Conservation (phyloP, 1,140 invertebrate genomes). For the Eueides isabella region DNA sequence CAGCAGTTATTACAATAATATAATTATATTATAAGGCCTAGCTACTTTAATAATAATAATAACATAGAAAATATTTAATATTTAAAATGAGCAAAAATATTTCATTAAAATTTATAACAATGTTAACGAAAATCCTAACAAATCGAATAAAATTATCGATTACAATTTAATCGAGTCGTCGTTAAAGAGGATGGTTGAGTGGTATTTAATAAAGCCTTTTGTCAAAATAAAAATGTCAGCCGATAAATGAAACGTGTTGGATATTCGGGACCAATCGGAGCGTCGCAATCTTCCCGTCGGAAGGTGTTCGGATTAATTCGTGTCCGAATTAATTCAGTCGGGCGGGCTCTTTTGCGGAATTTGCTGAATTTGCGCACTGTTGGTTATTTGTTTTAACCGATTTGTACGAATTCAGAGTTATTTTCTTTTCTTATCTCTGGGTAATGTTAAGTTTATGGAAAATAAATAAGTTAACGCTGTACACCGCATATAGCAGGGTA, state of each 20-base stretch:
- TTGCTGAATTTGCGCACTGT: conserved; percentile 41
- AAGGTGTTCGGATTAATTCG: conserved; percentile 66
- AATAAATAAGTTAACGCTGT: too few species aligned
- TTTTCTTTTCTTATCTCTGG: too few species aligned
- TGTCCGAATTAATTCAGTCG: conserved; percentile 61
- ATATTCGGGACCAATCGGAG: conserved; percentile 47
- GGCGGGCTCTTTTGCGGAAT: conserved; percentile 37
- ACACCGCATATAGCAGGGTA: too few species aligned
- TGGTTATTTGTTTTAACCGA: background rate
- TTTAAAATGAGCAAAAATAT: too few species aligned
- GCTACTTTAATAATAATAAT: too few species aligned
- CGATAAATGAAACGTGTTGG: conserved; percentile 51
- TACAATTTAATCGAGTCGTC: conserved; percentile 15
- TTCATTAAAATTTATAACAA: background rate
- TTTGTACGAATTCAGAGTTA: background rate
- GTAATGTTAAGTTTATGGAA: too few species aligned
- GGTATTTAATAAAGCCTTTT: conserved; percentile 37
- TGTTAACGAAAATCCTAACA: background rate
- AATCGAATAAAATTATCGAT: conserved; percentile 12
- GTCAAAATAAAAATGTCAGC: conserved; percentile 38
- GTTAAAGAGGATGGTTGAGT: conserved; percentile 25
- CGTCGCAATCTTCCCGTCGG: conserved; percentile 51
- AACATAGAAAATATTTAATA: too few species aligned
- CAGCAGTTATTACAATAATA: too few species aligned
- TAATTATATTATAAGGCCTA: too few species aligned